Base-by-base conservation (phyloP, 1,140 invertebrate genomes). In the Drosophila hydei region DNA sequence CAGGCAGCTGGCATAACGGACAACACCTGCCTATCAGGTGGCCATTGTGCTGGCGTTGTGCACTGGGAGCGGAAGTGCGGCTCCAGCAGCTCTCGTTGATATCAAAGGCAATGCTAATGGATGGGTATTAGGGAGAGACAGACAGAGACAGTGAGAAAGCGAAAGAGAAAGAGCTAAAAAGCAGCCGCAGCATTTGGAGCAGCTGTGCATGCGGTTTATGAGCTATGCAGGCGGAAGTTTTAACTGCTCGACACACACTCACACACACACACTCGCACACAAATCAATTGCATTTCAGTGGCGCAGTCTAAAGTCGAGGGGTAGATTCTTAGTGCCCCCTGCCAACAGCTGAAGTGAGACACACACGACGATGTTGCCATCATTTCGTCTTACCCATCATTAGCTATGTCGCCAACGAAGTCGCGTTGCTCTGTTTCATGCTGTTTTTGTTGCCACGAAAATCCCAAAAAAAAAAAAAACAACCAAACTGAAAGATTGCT, bases 211-310 rank as follows among this genome's bases (percentile, higher is more conserved):
- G 78, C 78, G 63, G 78, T 73, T 81, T 80, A 65, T 56, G 54
- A 63, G 71, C 42, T 77, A 68, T 67, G 79, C 74, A 70, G 78
- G 69, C 78, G 78, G 78, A 81, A 81, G 78, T 81, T 81, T 81
- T 81, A 81, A 70, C 72, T 75, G 72, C 56, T 54, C 33, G 16
- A 71, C 59, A 64, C 55, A 61, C 5, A 58, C 25, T 27, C 23
- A 40, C 14, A 18, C 2, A 11, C 30, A 72, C 54, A 19, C 21
- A 50, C 40, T 38, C 59, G 18, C 45, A 43, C 65, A 61, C 50
- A 72, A 59, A 59, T 51, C 69, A 72, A 59, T 67, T 59, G 69
- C 47, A 52, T n/a, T 25, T 27, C 14, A 36, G 61, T 21, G 36
- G 60, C 48, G 21, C 8, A 50, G 56, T 25, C 19, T 14, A 9